Percentiles rank a stretch among this genome's conserved stretches.
These are phyloP conservation scores for Imbricaverruca yamaguchii DNA, from an alignment of 2,888 invertebrate genomes.

Conservation along the genomic window DNA sequence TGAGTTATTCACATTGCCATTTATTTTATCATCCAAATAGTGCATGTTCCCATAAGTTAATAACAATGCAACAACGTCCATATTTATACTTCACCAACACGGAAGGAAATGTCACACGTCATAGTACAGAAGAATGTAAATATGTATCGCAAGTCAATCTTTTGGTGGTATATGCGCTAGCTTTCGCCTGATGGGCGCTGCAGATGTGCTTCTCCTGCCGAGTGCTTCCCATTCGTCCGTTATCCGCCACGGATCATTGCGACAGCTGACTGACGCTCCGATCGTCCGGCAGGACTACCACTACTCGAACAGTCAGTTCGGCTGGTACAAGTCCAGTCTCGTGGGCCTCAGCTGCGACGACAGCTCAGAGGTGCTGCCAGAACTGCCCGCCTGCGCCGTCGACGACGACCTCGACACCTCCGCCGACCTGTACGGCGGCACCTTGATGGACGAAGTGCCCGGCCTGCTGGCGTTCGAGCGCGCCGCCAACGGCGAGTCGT, in stretches of 20 bases:
- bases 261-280: not conserved
- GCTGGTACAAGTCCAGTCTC: not conserved
- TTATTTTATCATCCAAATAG: not conserved
- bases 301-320: not conserved
- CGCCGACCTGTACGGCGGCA: not conserved
- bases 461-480: conserved; percentile 5
- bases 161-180: too few relatives aligned
- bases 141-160: too few relatives aligned
- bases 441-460: not conserved
- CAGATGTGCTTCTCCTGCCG: too few relatives aligned
- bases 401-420: not conserved
- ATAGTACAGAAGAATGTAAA: too few relatives aligned
- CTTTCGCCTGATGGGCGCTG: too few relatives aligned
- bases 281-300: not conserved
- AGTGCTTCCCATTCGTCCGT: too few relatives aligned
- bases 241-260: too few relatives aligned
- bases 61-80: too few relatives aligned
- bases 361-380: not conserved
- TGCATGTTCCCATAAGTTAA: too few relatives aligned
- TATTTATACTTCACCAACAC: too few relatives aligned
- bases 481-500: not conserved
- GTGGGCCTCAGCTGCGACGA: not conserved
- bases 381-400: not conserved
- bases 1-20: too few relatives aligned
- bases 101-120: too few relatives aligned